Percentiles rank a stretch among this genome's conserved stretches.
phyloP scores from a whole-genome alignment of 2,888 invertebrate genomes.

The Timandra comae region DNA sequence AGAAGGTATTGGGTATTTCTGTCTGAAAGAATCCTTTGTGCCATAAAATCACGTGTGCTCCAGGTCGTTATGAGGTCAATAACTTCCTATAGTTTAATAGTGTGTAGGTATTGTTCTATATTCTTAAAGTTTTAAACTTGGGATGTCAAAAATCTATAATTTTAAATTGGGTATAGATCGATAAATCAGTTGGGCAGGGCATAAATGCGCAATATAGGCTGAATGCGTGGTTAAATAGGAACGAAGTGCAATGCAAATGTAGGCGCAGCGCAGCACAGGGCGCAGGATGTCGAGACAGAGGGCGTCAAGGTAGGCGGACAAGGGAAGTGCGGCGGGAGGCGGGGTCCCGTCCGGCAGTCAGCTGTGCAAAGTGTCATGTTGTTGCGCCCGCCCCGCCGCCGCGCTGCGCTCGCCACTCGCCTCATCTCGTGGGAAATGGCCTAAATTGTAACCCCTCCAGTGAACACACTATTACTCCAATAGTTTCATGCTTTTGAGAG shows the following conservation, averaged over 20 bases:
- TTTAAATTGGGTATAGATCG: too few relatives aligned
- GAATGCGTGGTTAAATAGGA: slow-evolving; percentile 23
- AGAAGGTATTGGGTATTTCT: neutral
- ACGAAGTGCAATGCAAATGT: slow-evolving; percentile 42
- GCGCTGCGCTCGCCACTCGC: slow-evolving; percentile 31
- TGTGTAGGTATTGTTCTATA: too few relatives aligned
- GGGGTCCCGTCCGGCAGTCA: slow-evolving; percentile 61
- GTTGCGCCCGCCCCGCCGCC: too few relatives aligned
- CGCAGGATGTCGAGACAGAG: slow-evolving; percentile 41
- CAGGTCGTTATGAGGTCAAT: slow-evolving; percentile 70
- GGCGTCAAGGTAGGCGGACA: slow-evolving; percentile 30
- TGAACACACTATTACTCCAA: slow-evolving; percentile 28
- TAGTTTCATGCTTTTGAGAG: slow-evolving; percentile 5
- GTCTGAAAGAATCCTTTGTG: slow-evolving; percentile 36
- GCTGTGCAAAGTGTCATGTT: slow-evolving; percentile 69
- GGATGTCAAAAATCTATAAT: too few relatives aligned
- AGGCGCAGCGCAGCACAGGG: slow-evolving; percentile 33
- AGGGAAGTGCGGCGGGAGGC: slow-evolving; percentile 33
- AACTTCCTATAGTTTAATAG: slow-evolving; percentile 45
- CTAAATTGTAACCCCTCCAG: slow-evolving; percentile 57
- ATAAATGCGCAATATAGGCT: slow-evolving; percentile 19
- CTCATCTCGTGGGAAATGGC: slow-evolving; percentile 61
- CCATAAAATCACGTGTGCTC: slow-evolving; percentile 68
- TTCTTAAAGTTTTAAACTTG: too few relatives aligned
- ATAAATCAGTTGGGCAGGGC: too few relatives aligned